Conservation (phyloP, 2,888 invertebrate genomes). For the Trichopoda pennipes region DNA sequence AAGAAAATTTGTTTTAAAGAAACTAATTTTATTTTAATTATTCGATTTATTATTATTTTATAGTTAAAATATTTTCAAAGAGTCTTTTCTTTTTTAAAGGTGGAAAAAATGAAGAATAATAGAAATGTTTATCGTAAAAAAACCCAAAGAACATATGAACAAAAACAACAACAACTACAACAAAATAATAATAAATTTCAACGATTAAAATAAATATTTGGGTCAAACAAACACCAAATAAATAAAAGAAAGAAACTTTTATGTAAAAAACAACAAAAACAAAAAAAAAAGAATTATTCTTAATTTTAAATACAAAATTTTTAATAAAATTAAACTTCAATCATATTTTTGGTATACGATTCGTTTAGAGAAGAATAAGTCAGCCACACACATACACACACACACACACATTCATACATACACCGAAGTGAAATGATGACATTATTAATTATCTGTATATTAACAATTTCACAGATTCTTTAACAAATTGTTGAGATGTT, state of each 20-base stretch:
- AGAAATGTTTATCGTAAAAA: not conserved
- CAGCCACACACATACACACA: conserved; percentile 6
- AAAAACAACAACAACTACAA: conserved; percentile 9
- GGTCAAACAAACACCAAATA: conserved; percentile 39
- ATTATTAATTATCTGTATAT: conserved; percentile 66
- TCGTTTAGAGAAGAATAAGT: conserved; percentile 10
- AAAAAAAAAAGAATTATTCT: not conserved
- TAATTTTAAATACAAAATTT: conserved; percentile 10
- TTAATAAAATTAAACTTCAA: conserved; percentile 44
- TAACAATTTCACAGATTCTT: conserved; percentile 68
- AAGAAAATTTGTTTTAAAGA: too few species aligned
- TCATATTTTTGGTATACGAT: conserved; percentile 39
- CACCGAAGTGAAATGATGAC: conserved; percentile 61
- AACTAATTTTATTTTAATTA: too few species aligned
- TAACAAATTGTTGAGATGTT: conserved; percentile 63
- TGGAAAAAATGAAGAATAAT: too few species aligned
- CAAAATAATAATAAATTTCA: conserved; percentile 32
- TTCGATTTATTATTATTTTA: too few species aligned
- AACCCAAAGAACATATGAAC: not conserved
- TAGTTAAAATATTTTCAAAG: too few species aligned
- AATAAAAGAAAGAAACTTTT: not conserved
- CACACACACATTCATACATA: conserved; percentile 38
- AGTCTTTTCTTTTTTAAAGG: too few species aligned
- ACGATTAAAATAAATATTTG: conserved; percentile 43
- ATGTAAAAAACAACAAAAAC: too few species aligned